A percentile compares a stretch with the other conserved stretches of the same genome.
phyloP scores from a whole-genome alignment of 2,113 vertebrate genomes.

The Percina caprodes region DNA sequence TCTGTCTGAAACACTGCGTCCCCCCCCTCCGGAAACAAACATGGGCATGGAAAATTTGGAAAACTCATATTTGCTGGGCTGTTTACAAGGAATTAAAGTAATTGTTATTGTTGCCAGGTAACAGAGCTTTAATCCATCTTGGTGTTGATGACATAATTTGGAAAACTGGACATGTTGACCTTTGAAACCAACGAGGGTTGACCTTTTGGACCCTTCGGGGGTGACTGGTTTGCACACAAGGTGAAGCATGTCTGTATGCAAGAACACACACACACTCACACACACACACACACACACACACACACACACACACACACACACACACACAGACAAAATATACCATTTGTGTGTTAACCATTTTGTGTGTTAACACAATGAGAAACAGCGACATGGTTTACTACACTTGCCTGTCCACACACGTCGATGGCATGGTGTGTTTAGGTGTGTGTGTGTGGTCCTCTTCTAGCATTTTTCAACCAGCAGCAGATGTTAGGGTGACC shows the following conservation, averaged over 20 bases:
- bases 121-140: conserved; percentile 7
- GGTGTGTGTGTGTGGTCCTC: conserved; percentile 73
- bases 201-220: conserved; percentile 35
- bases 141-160: not conserved
- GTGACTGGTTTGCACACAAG: conserved; percentile 48
- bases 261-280: not conserved
- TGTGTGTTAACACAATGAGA: conserved; percentile 26
- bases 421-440: not conserved
- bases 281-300: conserved; percentile 25
- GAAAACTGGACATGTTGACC: conserved; percentile 9
- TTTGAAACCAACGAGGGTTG: conserved; percentile 25
- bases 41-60: too few species aligned
- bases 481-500: conserved; percentile 76
- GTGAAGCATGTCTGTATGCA: conserved; percentile 30
- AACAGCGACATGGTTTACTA: conserved; percentile 33
- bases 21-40: too few species aligned
- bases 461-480: conserved; percentile 50
- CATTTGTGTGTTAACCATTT: not conserved
- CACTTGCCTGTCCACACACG: conserved; percentile 13
- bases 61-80: too few species aligned
- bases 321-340: not conserved
- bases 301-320: conserved; percentile 21
- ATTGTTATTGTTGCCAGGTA: conserved; percentile 8
- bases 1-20: too few species aligned
- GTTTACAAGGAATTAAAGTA: not conserved